A percentile compares a stretch with the other conserved stretches of the same genome.
Evolutionary conservation across 2,797 vertebrate genomes (phyloP).

Genomic region (Sciaenops ocellatus): DNA sequence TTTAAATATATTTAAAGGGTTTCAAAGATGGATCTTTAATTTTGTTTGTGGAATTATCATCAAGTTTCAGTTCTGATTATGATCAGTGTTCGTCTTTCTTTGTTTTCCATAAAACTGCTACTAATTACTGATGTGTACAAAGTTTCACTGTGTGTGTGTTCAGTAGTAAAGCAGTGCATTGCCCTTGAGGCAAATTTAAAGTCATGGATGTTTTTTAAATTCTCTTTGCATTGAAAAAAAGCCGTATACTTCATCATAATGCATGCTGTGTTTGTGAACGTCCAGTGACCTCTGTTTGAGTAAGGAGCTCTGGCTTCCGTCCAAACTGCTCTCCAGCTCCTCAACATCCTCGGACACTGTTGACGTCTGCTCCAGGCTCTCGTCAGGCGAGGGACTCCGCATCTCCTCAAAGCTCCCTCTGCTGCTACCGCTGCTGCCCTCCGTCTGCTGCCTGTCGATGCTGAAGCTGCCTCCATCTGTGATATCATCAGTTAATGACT

Average conservation of each 20-base stretch:
- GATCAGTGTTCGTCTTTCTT: too few relatives aligned
- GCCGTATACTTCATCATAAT: neutral
- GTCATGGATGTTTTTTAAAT: neutral
- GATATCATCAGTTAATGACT: conserved; percentile 62
- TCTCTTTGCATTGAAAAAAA: neutral
- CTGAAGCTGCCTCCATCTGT: conserved; percentile 62
- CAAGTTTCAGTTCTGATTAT: too few relatives aligned
- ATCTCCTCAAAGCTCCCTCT: conserved; percentile 77
- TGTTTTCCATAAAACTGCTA: too few relatives aligned
- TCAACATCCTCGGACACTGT: conserved; percentile 82
- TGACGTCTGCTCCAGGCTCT: conserved; percentile 76
- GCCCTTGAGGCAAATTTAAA: neutral
- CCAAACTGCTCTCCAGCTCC: conserved; percentile 83
- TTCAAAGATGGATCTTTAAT: neutral
- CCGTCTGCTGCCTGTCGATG: conserved; percentile 23
- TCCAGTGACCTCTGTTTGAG: conserved; percentile 80
- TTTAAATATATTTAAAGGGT: neutral
- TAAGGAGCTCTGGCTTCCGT: conserved; percentile 75
- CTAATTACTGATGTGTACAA: too few relatives aligned
- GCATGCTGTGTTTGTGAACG: conserved; percentile 8
- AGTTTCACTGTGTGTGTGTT: neutral
- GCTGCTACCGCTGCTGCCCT: conserved; percentile 44
- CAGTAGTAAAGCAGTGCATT: neutral
- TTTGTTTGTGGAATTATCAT: neutral
- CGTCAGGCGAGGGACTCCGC: conserved; percentile 64